A percentile compares a stretch with the other conserved stretches of the same genome.
phyloP scores from a whole-genome alignment of 2,113 vertebrate species.

The Lucifuga dentata region DNA sequence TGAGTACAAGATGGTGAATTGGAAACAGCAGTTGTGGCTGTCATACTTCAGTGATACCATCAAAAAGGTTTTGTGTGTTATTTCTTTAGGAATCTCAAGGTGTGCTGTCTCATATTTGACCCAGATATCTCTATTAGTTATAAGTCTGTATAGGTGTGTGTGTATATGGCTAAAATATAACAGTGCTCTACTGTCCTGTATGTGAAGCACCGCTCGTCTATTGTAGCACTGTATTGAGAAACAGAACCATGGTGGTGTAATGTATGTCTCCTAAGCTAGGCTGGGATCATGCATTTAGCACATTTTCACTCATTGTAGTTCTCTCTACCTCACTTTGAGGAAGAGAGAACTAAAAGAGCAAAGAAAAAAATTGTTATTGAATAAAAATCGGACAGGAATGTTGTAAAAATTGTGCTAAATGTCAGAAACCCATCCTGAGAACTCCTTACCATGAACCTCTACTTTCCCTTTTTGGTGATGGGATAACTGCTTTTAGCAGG shows the following conservation, averaged over 20 bases:
- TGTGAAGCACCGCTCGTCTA: slow-evolving; percentile 88
- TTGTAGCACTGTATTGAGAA: slow-evolving; percentile 9
- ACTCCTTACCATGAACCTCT: too few relatives aligned
- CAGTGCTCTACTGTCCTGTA: slow-evolving; percentile 85
- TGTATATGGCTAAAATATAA: not conserved
- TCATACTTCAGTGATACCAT: slow-evolving; percentile 20
- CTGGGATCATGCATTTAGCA: too few relatives aligned
- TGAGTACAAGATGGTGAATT: slow-evolving; percentile 37
- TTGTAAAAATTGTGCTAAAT: too few relatives aligned
- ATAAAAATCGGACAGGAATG: too few relatives aligned
- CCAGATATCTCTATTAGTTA: slow-evolving; percentile 7
- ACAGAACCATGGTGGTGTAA: not conserved
- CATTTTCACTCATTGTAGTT: too few relatives aligned
- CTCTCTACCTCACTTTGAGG: too few relatives aligned
- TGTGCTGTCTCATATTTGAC: slow-evolving; percentile 27
- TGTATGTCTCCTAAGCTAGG: too few relatives aligned
- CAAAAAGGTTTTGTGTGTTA: slow-evolving; percentile 28
- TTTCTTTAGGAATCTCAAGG: slow-evolving; percentile 23
- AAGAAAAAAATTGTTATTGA: too few relatives aligned
- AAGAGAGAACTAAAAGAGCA: too few relatives aligned
- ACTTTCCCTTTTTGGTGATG: too few relatives aligned
- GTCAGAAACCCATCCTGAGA: too few relatives aligned
- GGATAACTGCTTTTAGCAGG: too few relatives aligned
- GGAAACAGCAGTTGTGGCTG: slow-evolving; percentile 56
- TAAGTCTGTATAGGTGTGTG: not conserved